Conservation (phyloP, 2,888 invertebrate species). For the Agrochola circellaris region DNA sequence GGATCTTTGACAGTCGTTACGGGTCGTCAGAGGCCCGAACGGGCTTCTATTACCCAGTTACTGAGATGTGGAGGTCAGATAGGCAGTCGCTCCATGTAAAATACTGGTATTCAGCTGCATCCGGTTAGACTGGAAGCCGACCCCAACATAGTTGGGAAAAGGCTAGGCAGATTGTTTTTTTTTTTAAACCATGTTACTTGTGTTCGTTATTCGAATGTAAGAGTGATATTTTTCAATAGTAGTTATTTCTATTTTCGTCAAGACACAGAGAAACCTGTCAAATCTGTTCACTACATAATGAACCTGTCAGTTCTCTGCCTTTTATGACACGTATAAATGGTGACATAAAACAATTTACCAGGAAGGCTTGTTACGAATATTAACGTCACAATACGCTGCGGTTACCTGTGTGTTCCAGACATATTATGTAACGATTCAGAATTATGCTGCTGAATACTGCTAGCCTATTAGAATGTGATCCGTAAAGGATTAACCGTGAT, state of each 20-base stretch:
- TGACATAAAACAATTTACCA: conserved; percentile 35
- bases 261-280: neutral
- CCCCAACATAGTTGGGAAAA: too few relatives aligned
- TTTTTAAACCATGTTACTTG: too few relatives aligned
- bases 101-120: too few relatives aligned
- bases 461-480: neutral
- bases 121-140: too few relatives aligned
- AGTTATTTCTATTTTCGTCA: neutral
- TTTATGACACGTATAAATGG: conserved; percentile 21
- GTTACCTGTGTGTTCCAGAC: conserved; percentile 45
- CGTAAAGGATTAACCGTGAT: neutral
- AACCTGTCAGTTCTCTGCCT: neutral
- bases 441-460: conserved; percentile 24
- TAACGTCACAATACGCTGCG: conserved; percentile 56
- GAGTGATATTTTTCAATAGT: too few relatives aligned
- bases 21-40: too few relatives aligned
- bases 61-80: too few relatives aligned
- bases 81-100: too few relatives aligned
- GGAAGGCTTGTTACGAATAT: conserved; percentile 25
- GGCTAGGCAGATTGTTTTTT: too few relatives aligned
- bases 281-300: neutral
- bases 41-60: too few relatives aligned
- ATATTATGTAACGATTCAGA: conserved; percentile 51
- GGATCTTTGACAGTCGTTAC: too few relatives aligned
- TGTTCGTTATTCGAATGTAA: too few relatives aligned